These are phyloP conservation scores for Neoaliturus tenellus DNA, from an alignment of 2,888 invertebrate genomes.

Conservation along the genomic window DNA sequence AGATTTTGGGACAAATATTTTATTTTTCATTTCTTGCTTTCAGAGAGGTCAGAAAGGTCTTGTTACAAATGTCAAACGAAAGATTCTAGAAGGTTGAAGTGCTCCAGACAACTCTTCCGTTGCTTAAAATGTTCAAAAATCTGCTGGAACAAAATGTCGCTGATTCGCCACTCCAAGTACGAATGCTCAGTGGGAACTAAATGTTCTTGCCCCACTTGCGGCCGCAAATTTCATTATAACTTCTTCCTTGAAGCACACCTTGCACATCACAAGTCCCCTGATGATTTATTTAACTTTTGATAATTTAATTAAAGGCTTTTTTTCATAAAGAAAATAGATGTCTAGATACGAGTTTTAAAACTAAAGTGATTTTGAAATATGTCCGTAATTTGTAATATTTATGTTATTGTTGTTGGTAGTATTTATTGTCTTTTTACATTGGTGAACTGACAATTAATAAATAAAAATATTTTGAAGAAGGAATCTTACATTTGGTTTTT, in stretches of 20 bases:
- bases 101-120: neutral
- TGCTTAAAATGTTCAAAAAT: slow-evolving; percentile 45
- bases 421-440: no score
- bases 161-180: slow-evolving; percentile 69
- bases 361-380: no score
- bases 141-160: slow-evolving; percentile 52
- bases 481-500: no score
- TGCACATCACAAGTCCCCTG: neutral
- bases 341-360: no score
- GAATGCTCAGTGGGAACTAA: slow-evolving; percentile 66
- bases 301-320: no score
- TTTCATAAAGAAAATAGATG: no score
- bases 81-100: neutral
- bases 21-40: neutral
- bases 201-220: slow-evolving; percentile 56
- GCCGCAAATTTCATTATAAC: slow-evolving; percentile 57
- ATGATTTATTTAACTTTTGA: no score
- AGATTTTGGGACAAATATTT: no score
- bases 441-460: no score
- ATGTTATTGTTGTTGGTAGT: no score
- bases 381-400: no score
- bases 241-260: slow-evolving; percentile 55
- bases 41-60: neutral
- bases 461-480: no score
- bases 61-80: neutral